phyloP scores from a whole-genome alignment of 2,797 vertebrate species.

The Pterois miles region DNA sequence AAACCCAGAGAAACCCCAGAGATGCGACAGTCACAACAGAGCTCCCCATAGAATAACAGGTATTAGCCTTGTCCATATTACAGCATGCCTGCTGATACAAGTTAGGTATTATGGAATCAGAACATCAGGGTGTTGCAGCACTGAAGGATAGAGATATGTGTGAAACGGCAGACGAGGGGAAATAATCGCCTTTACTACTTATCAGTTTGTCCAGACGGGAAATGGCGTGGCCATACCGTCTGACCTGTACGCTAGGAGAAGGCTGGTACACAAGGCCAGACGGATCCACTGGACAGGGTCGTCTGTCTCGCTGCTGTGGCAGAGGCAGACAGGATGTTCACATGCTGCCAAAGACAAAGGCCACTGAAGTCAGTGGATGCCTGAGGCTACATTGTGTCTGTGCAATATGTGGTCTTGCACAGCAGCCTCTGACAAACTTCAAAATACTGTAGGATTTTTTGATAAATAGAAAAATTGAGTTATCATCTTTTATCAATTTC shows the following conservation, averaged over 20 bases:
- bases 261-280: constrained; percentile 30
- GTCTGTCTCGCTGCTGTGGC: constrained; percentile 1
- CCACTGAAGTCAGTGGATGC: constrained; percentile 1
- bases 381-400: constrained; percentile 10
- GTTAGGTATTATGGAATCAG: constrained; percentile 51
- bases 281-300: constrained; percentile 20
- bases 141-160: constrained; percentile 62
- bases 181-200: constrained; percentile 78
- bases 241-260: constrained; percentile 44
- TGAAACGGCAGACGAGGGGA: constrained; percentile 51
- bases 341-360: constrained; percentile 23
- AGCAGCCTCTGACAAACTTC: constrained; percentile 10
- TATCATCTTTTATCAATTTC: constrained; percentile 46
- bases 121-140: constrained; percentile 65
- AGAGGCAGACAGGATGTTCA: constrained; percentile 1
- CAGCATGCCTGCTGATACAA: constrained; percentile 64
- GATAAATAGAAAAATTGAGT: constrained; percentile 11
- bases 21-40: constrained; percentile 58
- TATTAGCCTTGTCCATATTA: constrained; percentile 75
- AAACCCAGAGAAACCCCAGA: constrained; percentile 72
- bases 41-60: constrained; percentile 70
- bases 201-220: constrained; percentile 72
- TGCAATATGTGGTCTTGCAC: constrained; percentile 6
- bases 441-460: background rate
- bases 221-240: constrained; percentile 56